Evolutionary conservation across 2,888 invertebrate genomes (phyloP).

Genomic region (Drosophila prostipennis): DNA sequence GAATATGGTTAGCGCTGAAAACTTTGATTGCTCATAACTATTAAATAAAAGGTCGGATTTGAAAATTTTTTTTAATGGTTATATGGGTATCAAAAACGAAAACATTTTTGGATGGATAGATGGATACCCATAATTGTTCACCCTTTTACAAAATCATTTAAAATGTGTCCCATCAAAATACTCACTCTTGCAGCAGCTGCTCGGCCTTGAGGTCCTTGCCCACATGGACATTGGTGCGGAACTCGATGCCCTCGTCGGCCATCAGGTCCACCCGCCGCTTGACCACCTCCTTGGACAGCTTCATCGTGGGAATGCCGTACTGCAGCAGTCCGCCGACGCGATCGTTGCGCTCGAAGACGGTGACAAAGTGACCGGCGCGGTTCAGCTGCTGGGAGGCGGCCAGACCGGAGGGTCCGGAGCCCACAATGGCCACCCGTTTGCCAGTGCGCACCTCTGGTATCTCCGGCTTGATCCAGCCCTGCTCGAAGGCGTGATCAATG

Average conservation of each 20-base stretch:
- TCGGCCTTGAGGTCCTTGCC: conserved; percentile 95
- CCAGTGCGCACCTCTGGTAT: conserved; percentile 90
- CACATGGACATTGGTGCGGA: conserved; percentile 95
- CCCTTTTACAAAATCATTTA: too few species aligned
- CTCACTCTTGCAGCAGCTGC: conserved; percentile 87
- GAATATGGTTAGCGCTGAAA: too few species aligned
- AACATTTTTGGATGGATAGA: too few species aligned
- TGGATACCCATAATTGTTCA: too few species aligned
- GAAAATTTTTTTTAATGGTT: too few species aligned
- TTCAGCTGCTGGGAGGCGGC: conserved; percentile 99
- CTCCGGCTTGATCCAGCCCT: conserved; percentile 96
- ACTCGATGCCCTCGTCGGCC: conserved; percentile 94
- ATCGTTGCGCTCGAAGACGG: conserved; percentile 98
- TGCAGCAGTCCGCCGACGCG: conserved; percentile 96
- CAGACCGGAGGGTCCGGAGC: conserved; percentile 97
- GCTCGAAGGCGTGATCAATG: conserved; percentile 98
- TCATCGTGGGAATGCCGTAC: conserved; percentile 99
- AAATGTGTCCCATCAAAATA: conserved; percentile 25
- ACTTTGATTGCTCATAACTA: too few species aligned
- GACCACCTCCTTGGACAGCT: conserved; percentile 96
- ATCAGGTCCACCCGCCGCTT: conserved; percentile 94
- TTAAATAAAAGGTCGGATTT: too few species aligned
- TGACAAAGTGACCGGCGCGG: conserved; percentile 96
- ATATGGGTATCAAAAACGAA: too few species aligned
- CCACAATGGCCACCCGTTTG: conserved; percentile 94